Evolutionary conservation across 2,113 vertebrate genomes (phyloP), one percentile per base, ranked within the genome.

Genomic region (Pseudopodoces humilis): DNA sequence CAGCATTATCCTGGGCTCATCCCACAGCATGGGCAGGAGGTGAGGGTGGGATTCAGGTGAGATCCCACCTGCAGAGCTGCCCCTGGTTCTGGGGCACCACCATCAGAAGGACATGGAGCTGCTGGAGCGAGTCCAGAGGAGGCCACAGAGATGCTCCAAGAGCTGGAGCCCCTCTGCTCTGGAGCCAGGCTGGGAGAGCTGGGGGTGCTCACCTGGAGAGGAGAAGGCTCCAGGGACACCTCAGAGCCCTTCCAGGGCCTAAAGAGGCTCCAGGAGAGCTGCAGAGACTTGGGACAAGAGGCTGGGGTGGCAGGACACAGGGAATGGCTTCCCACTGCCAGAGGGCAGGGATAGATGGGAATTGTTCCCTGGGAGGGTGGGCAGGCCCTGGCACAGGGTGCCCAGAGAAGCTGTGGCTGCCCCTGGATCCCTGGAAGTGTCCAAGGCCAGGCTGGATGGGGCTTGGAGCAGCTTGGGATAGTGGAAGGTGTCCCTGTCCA

Each of bases 361-460:
- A 79, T 47, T 41, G 4, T 35, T 41, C 19, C 13, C 30, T 87
- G 24, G 0, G 2, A 47, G 56, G 20, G 41, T 79, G 65, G 10
- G 4, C 0, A 56, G 75, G 43, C 30, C 65, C 56, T 87, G 65
- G 75, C 58, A 41, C 65, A 71, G 58, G n/a, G 21, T 71, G 24
- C 43, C 41, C 43, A 56, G 35, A 43, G 58, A 0, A 80, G 43
- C 50, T 80, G 75, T 31, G 58, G 67, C 67, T 80, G 65, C 25
- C 20, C 31, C 76, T 83, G 81, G 47, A 58, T 58, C 67, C 43
- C 35, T 80, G 58, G 43, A 0, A 43, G 25, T 58, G 50, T 0
- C 58, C 67, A 56, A 64, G 43, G 25, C 21, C 58, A 50, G 35
- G 43, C 0, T 43, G 67, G 75, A 4, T 0, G 0, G 24, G 30